Percentiles rank a stretch among this genome's conserved stretches.
Evolutionary conservation across 1,140 invertebrate genomes (phyloP).

Genomic region (Drosophila nasuta): DNA sequence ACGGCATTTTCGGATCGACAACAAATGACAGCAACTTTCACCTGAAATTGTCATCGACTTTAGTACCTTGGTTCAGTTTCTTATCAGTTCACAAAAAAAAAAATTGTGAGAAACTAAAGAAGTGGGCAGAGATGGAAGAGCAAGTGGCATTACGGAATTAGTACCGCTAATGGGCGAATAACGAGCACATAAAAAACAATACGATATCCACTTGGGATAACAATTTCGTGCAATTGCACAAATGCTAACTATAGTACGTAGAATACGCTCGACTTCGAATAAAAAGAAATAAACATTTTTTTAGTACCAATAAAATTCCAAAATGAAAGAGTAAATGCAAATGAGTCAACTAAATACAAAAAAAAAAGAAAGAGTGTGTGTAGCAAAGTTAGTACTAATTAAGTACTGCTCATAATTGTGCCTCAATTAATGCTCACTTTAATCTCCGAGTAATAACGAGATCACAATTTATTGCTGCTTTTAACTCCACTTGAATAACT

Average conservation of each 20-base stretch:
- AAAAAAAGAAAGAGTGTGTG: background rate
- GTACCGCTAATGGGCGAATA: slow-evolving; percentile 42
- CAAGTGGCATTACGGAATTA: slow-evolving; percentile 54
- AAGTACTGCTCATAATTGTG: slow-evolving; percentile 12
- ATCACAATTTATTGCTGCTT: background rate
- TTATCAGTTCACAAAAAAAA: slow-evolving; percentile 46
- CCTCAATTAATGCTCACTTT: background rate
- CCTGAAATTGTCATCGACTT: slow-evolving; percentile 75
- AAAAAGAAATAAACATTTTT: slow-evolving; percentile 55
- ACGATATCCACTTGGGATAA: slow-evolving; percentile 35
- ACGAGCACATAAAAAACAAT: slow-evolving; percentile 37
- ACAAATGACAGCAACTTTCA: slow-evolving; percentile 60
- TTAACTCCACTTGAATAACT: slow-evolving; percentile 1
- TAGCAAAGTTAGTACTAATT: slow-evolving; percentile 23
- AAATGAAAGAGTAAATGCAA: slow-evolving; percentile 57
- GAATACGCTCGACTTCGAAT: slow-evolving; percentile 9
- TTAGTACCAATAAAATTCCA: slow-evolving; percentile 60
- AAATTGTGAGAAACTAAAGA: background rate
- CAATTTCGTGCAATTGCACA: slow-evolving; percentile 75
- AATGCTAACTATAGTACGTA: slow-evolving; percentile 29
- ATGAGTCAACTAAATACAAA: slow-evolving; percentile 24
- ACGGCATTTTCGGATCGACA: slow-evolving; percentile 48
- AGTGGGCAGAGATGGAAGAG: slow-evolving; percentile 23
- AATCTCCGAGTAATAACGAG: slow-evolving; percentile 1
- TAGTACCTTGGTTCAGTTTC: slow-evolving; percentile 47